A percentile compares a stretch with the other conserved stretches of the same genome.
phyloP scores from a whole-genome alignment of 2,888 invertebrate genomes.

The Drosophila anomalata region DNA sequence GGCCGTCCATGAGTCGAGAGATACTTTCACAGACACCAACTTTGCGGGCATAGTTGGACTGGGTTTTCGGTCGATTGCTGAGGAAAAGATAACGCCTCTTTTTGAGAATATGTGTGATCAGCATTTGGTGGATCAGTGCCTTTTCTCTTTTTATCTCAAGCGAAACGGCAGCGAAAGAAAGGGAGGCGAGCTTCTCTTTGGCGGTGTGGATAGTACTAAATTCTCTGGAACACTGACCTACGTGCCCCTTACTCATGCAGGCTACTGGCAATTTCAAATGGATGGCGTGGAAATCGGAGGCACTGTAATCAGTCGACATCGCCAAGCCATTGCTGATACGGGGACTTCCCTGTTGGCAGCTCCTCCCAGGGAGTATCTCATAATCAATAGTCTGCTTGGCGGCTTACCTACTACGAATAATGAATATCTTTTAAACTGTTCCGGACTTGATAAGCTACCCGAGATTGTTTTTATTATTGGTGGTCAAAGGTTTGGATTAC shows the following conservation, averaged over 20 bases:
- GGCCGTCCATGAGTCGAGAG: constrained; percentile 95
- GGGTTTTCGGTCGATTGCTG: constrained; percentile 93
- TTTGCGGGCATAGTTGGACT: constrained; percentile 98
- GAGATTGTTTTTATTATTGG: constrained; percentile 89
- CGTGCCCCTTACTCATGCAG: constrained; percentile 31
- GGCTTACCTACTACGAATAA: constrained; percentile 88
- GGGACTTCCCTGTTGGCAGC: constrained; percentile 97
- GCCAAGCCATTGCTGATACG: constrained; percentile 96
- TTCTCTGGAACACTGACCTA: constrained; percentile 33
- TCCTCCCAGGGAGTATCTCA: constrained; percentile 89
- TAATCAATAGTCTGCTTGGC: constrained; percentile 91
- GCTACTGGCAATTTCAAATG: constrained; percentile 37
- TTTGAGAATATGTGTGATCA: constrained; percentile 96
- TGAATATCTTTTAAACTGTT: constrained; percentile 92
- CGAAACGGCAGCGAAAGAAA: constrained; percentile 87
- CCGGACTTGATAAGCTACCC: constrained; percentile 90
- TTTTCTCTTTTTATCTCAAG: constrained; percentile 97
- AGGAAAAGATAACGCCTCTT: constrained; percentile 93
- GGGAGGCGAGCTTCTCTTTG: constrained; percentile 93
- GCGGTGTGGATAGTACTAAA: constrained; percentile 30
- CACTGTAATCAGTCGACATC: constrained; percentile 88
- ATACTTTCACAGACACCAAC: constrained; percentile 96
- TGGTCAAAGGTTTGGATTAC: constrained; percentile 89
- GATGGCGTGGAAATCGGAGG: constrained; percentile 84
- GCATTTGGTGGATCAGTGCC: constrained; percentile 87